Base-by-base conservation (phyloP, 2,113 vertebrate species). In the Rhodinocichla rosea region DNA sequence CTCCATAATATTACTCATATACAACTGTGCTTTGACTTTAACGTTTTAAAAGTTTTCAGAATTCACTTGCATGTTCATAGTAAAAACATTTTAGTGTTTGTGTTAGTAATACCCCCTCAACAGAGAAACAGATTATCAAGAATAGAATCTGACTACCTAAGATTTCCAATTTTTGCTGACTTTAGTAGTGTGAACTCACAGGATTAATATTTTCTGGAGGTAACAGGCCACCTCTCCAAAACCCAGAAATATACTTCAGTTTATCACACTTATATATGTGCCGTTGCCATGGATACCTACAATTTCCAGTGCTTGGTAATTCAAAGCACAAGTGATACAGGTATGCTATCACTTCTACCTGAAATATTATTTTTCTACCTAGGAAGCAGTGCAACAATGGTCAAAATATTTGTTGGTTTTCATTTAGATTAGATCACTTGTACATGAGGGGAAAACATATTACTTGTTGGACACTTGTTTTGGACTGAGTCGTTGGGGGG, bases 231-330 rank as follows among this genome's bases (percentile, higher is more conserved):
- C 18, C 59, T 93, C 26, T 93, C 62, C 62, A 86, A 92, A 92
- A 49, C 24, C 57, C 70, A 94, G 78, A 92, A 93, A 94, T 71
- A 56, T 1, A 47, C 52, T 74, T 86, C 69, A 87, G 70, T 95
- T 91, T 95, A 87, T 95, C 81, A 76, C 62, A 68, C 81, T 92
- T 90, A 88, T 3, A 53, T 92, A 81, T 94, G 69, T 94, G 86
- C 47, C 0, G 73, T 95, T 94, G 73, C 89, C 86, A 74, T 95
- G 91, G 92, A 83, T 96, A 92, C 87, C 30, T 84, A 45, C 56
- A 86, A 52, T 90, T 87, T 65, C 56, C 45, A 83, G 57, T 88
- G 73, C 60, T 91, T 95, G 77, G 40, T 87, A 97, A 94, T 94
- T 95, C 83, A 92, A 53, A 87, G 80, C 92, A 87, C 73, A 87